A percentile compares a stretch with the other conserved stretches of the same genome.
phyloP scores from a whole-genome alignment of 2,113 vertebrate genomes.

The Taurulus bubalis region DNA sequence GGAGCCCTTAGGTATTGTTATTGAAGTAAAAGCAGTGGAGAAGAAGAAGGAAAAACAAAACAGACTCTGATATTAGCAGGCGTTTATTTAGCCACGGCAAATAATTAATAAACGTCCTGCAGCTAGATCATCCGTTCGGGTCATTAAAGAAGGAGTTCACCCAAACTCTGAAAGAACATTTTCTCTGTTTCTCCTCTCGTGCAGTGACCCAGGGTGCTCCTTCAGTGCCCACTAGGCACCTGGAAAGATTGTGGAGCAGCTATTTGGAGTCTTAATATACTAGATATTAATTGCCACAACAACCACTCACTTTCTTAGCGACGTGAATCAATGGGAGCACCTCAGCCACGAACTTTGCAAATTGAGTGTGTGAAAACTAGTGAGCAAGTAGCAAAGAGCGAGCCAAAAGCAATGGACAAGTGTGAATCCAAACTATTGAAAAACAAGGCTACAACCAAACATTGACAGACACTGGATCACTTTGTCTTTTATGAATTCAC shows the following conservation, averaged over 20 bases:
- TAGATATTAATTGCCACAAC: background rate
- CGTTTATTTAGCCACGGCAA: background rate
- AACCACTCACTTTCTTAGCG: background rate
- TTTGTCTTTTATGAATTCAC: background rate
- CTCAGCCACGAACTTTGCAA: background rate
- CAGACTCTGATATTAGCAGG: background rate
- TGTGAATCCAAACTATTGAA: background rate
- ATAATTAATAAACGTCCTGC: background rate
- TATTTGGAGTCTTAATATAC: background rate
- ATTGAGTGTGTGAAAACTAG: background rate
- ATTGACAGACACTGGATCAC: background rate
- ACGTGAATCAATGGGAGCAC: background rate
- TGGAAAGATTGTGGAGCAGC: background rate
- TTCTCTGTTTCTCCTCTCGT: background rate
- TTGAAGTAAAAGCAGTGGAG: background rate
- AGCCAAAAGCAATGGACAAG: background rate
- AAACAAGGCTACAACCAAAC: background rate
- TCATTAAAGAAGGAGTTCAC: background rate
- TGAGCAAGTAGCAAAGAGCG: background rate
- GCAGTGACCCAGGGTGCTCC: background rate
- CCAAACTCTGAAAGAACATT: background rate
- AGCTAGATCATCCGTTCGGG: background rate
- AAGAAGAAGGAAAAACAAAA: too few relatives aligned
- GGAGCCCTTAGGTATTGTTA: background rate
- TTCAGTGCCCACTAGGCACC: background rate